Evolutionary conservation across 2,888 invertebrate species (phyloP), one percentile per base, ranked within the genome.

Genomic region (Camponotus fellah): DNA sequence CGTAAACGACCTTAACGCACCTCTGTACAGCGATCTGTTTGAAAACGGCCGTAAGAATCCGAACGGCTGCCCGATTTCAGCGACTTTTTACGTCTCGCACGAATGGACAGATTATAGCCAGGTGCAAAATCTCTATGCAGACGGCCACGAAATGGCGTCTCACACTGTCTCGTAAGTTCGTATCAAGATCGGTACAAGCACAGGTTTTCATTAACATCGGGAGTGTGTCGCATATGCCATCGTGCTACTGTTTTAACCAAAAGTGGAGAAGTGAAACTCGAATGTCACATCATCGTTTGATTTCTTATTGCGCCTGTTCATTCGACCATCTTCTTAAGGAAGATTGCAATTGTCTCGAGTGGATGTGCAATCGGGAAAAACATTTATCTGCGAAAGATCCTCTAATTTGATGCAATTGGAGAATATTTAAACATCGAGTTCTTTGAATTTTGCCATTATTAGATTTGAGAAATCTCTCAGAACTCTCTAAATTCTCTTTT

Each of bases 81-180:
- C 98, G 84, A 99, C 99, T 62, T 99, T 99, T 96, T 99, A 99
- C 95, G 98, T 99, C 86, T 99, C 99, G 76, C 99, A 99, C 95
- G 99, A 99, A 95, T 99, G 99, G 99, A 99, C 99, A 82, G 99
- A 99, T 96, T 99, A 99, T 96, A 98, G 98, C 95, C 98, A 98
- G 96, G 99, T 99, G 87, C 99, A 99, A 96, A 98, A 99, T 95
- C 96, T 99, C 88, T 99, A 99, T 95, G 96, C 98, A 88, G 97
- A 97, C 94, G 99, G 99, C 93, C 99, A 99, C 95, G 99, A 99
- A 96, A 98, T 99, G 95, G 99, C 99, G 89, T 99, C 99, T 88
- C 99, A 99, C 95, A 99, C 99, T 89, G 97, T 99, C 94, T 98
- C 98, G 98, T 98, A 98, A 98, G 98, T 98, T 69, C 21, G 37